phyloP scores from a whole-genome alignment of 2,113 vertebrate genomes.

The Leucopsar rothschildi region DNA sequence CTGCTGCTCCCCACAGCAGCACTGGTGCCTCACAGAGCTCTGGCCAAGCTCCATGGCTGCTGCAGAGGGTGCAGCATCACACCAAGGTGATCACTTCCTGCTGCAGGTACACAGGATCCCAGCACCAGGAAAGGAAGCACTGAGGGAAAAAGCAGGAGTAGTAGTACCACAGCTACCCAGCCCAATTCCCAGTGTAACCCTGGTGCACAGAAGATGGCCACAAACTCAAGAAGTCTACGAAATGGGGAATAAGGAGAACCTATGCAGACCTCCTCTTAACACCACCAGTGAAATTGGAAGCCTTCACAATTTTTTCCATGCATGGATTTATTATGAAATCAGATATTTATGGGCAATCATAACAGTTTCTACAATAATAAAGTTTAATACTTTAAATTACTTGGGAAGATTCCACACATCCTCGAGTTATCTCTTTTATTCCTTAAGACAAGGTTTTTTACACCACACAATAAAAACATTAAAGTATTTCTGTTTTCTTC shows the following conservation, averaged over 20 bases:
- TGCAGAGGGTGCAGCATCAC: not conserved
- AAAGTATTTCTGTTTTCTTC: not conserved
- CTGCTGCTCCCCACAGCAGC: not conserved
- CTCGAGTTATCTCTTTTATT: not conserved
- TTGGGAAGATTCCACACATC: not conserved
- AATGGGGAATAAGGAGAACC: not conserved
- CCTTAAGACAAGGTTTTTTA: not conserved
- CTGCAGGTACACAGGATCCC: not conserved
- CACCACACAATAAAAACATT: constrained; percentile 30
- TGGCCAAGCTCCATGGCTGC: not conserved
- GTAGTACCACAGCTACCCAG: not conserved
- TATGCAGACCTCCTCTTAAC: not conserved
- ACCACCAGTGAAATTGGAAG: not conserved
- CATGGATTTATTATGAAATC: constrained; percentile 63
- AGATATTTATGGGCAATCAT: not conserved
- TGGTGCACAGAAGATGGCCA: too few relatives aligned
- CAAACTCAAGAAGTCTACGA: not conserved
- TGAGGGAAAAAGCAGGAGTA: not conserved
- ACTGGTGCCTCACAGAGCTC: not conserved
- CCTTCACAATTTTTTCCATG: constrained; percentile 16
- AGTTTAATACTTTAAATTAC: constrained; percentile 59
- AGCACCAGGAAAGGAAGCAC: not conserved
- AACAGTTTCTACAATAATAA: constrained; percentile 33
- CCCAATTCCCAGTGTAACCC: not conserved
- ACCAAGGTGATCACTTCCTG: not conserved